Evolutionary conservation across 2,113 vertebrate genomes (phyloP), one percentile per base, ranked within the genome.

Genomic region (Tyrannus savana): DNA sequence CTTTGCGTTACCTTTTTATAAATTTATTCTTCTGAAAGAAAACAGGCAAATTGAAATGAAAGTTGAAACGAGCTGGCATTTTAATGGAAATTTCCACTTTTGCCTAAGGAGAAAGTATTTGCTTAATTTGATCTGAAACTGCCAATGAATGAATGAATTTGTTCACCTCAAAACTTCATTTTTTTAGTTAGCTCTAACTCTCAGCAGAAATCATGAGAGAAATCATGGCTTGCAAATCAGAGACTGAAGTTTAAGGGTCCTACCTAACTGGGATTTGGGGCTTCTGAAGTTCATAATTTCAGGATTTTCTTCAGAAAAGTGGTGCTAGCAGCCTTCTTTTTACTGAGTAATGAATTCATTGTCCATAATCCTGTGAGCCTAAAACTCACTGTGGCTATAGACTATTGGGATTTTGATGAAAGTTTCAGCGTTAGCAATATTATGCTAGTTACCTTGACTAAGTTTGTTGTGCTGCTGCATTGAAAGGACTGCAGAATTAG

Each of bases 71-170:
- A 85, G 15, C n/a, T 90, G 75, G 66, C 2, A 13, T 86, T 78
- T 93, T 93, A 89, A 83, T 77, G 42, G 41, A 93, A 85, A 88
- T 77, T 11, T 49, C 62, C 28, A 16, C 78, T 96, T 92, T 88
- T 94, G 71, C 79, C 58, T 33, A 80, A 79, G 63, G 88, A 88
- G 37, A 77, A 85, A 41, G 18, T 64, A 88, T 80, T 96, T 86
- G 41, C 75, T 90, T 88, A 88, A 92, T 90, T 83, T 77, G 37
- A 62, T 62, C 59, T 77, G 92, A 80, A 94, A 58, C 42, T 74
- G 42, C 55, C n/a, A 42, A 59, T 74, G n/a, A 62, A 73, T 52
- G 31, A 58, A 73, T 52, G 31, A 58, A 69, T 92, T 83, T 85
- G 25, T 77, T 94, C 59, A 66, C 50, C 63, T 83, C 42, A 21